Conservation (phyloP, 2,113 vertebrate species). For the Microcebus lehilahytsara region DNA sequence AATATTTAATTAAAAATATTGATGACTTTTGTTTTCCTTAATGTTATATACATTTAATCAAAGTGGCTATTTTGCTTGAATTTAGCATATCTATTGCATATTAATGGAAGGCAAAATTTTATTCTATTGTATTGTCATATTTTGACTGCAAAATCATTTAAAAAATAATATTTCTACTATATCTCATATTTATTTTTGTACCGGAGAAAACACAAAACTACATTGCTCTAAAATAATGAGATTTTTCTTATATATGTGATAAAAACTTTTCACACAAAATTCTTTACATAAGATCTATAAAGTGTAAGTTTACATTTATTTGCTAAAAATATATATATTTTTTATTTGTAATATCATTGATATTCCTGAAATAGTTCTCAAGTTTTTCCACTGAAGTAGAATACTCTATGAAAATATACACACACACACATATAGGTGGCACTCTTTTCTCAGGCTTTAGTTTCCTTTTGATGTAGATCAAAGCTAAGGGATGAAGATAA, state of each 20-base stretch:
- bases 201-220: background rate
- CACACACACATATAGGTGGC: background rate
- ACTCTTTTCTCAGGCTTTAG: background rate
- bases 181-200: background rate
- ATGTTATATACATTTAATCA: slow-evolving; percentile 23
- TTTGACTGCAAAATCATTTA: slow-evolving; percentile 31
- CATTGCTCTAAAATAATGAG: background rate
- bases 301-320: background rate
- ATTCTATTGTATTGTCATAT: background rate
- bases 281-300: background rate
- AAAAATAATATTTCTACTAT: background rate
- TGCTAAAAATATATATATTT: background rate
- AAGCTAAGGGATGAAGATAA: background rate
- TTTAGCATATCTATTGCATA: background rate
- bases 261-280: background rate
- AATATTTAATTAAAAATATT: slow-evolving; percentile 47
- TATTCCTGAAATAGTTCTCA: background rate
- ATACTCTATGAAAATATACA: background rate
- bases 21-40: slow-evolving; percentile 44
- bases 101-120: background rate
- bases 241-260: background rate
- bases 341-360: background rate
- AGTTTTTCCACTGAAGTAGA: background rate
- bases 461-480: background rate
- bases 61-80: background rate